Evolutionary conservation across 1,140 invertebrate genomes (phyloP), one percentile per base, ranked within the genome.

Genomic region (Bombus sibiricus): DNA sequence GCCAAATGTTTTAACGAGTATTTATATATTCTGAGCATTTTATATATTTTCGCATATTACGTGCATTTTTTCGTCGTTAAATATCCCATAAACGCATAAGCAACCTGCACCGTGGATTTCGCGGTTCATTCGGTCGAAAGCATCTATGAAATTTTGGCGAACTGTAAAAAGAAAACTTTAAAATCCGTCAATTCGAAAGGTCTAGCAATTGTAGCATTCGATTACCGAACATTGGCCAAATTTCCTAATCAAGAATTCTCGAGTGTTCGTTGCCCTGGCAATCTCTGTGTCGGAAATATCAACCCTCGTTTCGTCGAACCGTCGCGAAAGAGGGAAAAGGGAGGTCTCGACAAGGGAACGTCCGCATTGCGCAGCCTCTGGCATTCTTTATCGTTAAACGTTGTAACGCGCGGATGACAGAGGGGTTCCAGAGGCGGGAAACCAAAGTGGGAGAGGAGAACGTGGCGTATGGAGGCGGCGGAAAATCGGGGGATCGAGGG

Each of bases 371-470:
- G 77, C 83, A 85, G 83, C 76, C 57, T 80, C 76, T 37, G 62
- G 73, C 73, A 85, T 85, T 79, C 77, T 85, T 85, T 79, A 72
- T 85, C 83, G 83, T 68, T 81, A 77, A 89, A 86, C 85, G 57
- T 83, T 84, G 85, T 81, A 68, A 86, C 47, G 76, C 64, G 84
- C 32, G 41, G 73, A 69, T 79, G 85, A 75, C 43, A 69, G 62
- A 76, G 41, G 64, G 77, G 39, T 47, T 53, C 59, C 69, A 43
- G 86, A 78, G 66, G 78, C 53, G 41, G 66, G 62, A 84, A 83
- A 86, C 34, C 53, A 62, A 62, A n/a, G 88, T 15, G 25, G 64
- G 3, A 13, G 13, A 73, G 32, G 53, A 37, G 47, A 6, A 28
- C 32, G 77, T 53, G 71, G 66, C 15, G 57, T 5, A n/a, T 9